Percentiles rank a stretch among this genome's conserved stretches.
Evolutionary conservation across 2,113 vertebrate genomes (phyloP).

Genomic region (Tachysurus fulvidraco): DNA sequence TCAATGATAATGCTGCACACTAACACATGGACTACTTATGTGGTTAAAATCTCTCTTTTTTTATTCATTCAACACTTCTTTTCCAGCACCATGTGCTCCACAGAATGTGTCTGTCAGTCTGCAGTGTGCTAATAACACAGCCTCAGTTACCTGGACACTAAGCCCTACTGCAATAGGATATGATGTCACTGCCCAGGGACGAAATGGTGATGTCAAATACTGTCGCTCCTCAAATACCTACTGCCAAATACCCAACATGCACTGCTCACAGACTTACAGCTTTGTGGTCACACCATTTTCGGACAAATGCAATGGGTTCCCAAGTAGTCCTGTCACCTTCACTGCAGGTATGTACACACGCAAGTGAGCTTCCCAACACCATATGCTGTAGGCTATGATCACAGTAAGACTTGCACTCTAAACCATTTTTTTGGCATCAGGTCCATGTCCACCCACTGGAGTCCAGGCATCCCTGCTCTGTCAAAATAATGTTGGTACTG

Average conservation of each 20-base stretch:
- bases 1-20: not conserved
- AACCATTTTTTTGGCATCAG: conserved; percentile 48
- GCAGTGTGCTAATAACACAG: conserved; percentile 68
- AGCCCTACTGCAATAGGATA: conserved; percentile 62
- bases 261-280: conserved; percentile 67
- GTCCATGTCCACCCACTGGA: conserved; percentile 68
- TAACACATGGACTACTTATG: not conserved
- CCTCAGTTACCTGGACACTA: conserved; percentile 64
- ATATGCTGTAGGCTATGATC: not conserved
- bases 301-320: conserved; percentile 55
- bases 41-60: not conserved
- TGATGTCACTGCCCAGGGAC: conserved; percentile 57
- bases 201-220: conserved; percentile 54
- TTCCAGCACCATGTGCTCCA: conserved; percentile 74
- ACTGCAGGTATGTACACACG: conserved; percentile 62
- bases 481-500: conserved; percentile 59
- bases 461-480: conserved; percentile 64
- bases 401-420: not conserved
- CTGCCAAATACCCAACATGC: conserved; percentile 66
- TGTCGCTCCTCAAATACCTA: conserved; percentile 60
- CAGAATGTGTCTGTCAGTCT: conserved; percentile 64
- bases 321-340: conserved; percentile 52
- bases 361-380: not conserved
- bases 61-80: conserved; percentile 16
- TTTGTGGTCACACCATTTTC: conserved; percentile 67